Base-by-base conservation (phyloP, 2,888 invertebrate genomes). In the Baccha elongata region DNA sequence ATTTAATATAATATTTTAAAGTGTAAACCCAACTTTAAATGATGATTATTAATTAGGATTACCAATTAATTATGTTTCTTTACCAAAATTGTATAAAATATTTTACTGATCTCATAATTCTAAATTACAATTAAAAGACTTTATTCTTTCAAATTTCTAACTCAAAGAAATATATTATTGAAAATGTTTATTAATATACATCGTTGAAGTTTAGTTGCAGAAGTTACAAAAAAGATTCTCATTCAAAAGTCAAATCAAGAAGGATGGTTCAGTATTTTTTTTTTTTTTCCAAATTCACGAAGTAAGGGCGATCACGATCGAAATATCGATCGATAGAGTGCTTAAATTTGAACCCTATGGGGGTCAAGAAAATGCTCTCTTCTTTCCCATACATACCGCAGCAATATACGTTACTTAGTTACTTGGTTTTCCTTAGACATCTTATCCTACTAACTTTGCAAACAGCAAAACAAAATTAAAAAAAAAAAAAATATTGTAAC, bases 301-400 rank as follows among this genome's bases (percentile, higher is more conserved):
- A 87, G 86, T 86, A 86, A 86, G 85, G 84, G 85, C 86, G 84
- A 87, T 87, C 87, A 87, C 87, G 87, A 87, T 86, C 86, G 71
- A 84, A 86, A 85, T 85, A 84, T 69, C 72, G 68, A 74, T 72
- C 78, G 83, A 74, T 60, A 67, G 72, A 67, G 68, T 52, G 44
- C 78, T 78, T 71, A 83, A 83, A 83, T 44, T 85, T 86, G 86
- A 85, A 86, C 86, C 85, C 86, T 84, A 84, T 73, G 84, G 84
- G 85, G 87, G 86, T 87, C 87, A 87, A 85, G 85, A 85, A 73
- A 78, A 73, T 68, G 71, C 73, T 68, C 50, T 58, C 73, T 44
- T 64, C 52, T 32, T 69, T 48, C 52, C 50, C 26, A 7, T 26
- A 26, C 6, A 6, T 26, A 26, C 26, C 26, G 6, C 26, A 26